These are phyloP conservation scores for Synergus umbraculus DNA, from an alignment of 2,888 invertebrate genomes.

Conservation along the genomic window DNA sequence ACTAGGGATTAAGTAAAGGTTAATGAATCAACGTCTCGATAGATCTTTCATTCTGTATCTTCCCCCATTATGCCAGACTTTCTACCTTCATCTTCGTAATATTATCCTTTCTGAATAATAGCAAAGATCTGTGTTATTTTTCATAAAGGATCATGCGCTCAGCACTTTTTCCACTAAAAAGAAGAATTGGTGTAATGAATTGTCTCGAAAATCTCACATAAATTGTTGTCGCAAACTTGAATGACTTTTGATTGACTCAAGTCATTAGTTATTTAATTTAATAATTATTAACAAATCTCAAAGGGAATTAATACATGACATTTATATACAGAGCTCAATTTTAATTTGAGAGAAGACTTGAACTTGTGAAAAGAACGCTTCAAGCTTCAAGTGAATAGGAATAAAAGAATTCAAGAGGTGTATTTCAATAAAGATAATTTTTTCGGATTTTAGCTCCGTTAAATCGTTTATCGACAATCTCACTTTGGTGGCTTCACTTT, in stretches of 20 bases:
- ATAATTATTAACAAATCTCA: no score
- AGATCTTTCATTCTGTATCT: neutral
- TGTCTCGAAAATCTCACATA: no score
- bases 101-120: conserved; percentile 12
- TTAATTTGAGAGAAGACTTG: neutral
- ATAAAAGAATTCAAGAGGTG: neutral
- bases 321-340: neutral
- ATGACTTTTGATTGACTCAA: no score
- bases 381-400: neutral
- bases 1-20: conserved; percentile 4
- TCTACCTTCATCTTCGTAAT: conserved; percentile 22
- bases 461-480: conserved; percentile 8
- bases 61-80: conserved; percentile 9
- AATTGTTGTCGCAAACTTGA: no score
- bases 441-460: conserved; percentile 5
- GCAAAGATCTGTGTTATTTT: neutral
- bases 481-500: neutral
- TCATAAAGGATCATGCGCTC: conserved; percentile 12
- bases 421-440: neutral
- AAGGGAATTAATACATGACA: no score
- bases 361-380: neutral
- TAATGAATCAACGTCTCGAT: conserved; percentile 13
- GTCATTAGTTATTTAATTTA: no score
- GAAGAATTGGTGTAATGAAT: no score
- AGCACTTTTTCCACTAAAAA: neutral